These are phyloP conservation scores for Peromyscus polionotus DNA, from an alignment of 2,113 vertebrate genomes.

Conservation along the genomic window DNA sequence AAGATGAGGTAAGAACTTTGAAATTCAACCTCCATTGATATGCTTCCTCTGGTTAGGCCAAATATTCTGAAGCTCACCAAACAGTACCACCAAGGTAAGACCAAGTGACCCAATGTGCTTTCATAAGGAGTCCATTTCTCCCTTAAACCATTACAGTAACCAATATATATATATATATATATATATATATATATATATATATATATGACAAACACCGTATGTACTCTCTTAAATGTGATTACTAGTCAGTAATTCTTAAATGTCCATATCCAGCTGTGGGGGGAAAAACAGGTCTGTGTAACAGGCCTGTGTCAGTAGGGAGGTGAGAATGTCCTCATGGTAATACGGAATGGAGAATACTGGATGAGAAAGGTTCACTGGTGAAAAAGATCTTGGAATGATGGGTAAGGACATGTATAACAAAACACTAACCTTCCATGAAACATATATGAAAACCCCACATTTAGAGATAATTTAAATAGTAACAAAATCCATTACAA, in stretches of 20 bases:
- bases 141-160: too few species aligned
- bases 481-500: neutral
- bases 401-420: neutral
- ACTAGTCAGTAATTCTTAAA: neutral
- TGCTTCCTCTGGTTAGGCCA: neutral
- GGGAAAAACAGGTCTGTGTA: neutral
- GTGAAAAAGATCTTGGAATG: neutral
- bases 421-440: neutral
- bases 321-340: neutral
- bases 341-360: neutral
- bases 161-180: too few species aligned
- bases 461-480: neutral
- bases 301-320: neutral
- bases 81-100: too few species aligned
- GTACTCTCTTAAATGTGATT: neutral
- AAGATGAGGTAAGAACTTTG: neutral
- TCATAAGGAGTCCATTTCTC: too few species aligned
- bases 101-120: neutral
- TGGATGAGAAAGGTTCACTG: neutral
- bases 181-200: too few species aligned
- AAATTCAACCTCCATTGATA: neutral
- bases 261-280: neutral
- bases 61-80: neutral
- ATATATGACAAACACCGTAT: too few species aligned
- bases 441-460: neutral